Conservation (phyloP, 2,797 vertebrate species). For the Sphaeramia orbicularis region DNA sequence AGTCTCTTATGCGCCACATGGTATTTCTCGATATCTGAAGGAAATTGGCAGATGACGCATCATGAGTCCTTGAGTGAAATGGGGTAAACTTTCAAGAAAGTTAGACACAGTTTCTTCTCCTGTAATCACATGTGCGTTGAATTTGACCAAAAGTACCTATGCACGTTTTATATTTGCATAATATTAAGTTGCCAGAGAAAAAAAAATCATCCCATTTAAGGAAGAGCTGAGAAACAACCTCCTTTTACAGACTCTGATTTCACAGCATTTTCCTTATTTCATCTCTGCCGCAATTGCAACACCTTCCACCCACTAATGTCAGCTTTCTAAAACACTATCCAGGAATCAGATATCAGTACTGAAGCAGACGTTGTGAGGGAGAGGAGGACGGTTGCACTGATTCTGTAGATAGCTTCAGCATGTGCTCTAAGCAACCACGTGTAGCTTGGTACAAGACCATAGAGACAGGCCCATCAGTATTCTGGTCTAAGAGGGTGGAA, state of each 20-base stretch:
- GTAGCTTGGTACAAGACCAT: neutral
- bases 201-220: too few relatives aligned
- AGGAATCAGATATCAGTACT: conserved; percentile 30
- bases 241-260: conserved; percentile 1
- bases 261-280: conserved; percentile 1
- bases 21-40: too few relatives aligned
- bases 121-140: too few relatives aligned
- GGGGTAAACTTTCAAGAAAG: too few relatives aligned
- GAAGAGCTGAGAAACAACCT: neutral
- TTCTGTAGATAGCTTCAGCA: conserved; percentile 26
- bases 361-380: neutral
- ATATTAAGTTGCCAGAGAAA: too few relatives aligned
- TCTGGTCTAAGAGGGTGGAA: neutral
- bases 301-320: conserved; percentile 53
- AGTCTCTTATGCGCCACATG: too few relatives aligned
- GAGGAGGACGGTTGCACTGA: conserved; percentile 35
- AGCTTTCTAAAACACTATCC: conserved; percentile 28
- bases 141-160: too few relatives aligned
- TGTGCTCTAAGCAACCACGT: conserved; percentile 51
- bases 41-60: too few relatives aligned
- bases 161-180: too few relatives aligned
- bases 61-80: too few relatives aligned
- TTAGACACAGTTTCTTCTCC: too few relatives aligned
- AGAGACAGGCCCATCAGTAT: neutral
- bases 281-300: neutral